These are phyloP conservation scores for Vulpes ferrilata DNA, from an alignment of 2,113 vertebrate genomes.

Conservation along the genomic window DNA sequence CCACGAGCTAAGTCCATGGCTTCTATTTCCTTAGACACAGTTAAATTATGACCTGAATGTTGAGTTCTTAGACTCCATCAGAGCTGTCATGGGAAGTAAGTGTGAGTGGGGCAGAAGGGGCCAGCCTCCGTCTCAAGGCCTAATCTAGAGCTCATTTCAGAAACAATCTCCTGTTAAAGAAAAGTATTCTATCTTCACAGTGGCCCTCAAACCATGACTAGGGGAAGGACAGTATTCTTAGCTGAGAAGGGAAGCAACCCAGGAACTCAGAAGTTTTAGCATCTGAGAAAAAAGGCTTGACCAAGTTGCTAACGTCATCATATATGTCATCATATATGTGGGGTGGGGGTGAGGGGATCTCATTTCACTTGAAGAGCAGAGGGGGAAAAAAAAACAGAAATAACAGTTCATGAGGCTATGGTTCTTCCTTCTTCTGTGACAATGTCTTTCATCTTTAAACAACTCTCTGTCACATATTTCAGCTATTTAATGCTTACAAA, in stretches of 20 bases:
- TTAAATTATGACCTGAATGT: neutral
- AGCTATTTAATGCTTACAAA: slow-evolving; percentile 1
- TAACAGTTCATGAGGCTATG: neutral
- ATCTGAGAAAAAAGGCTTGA: neutral
- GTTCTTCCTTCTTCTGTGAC: neutral
- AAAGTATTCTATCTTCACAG: neutral
- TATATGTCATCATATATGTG: neutral
- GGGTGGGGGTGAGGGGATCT: neutral
- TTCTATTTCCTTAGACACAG: neutral
- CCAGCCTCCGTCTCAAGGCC: neutral
- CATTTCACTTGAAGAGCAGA: neutral
- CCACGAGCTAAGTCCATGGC: neutral
- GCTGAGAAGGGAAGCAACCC: neutral
- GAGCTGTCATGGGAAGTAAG: neutral
- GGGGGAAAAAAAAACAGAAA: neutral
- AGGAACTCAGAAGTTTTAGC: neutral
- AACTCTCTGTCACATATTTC: neutral
- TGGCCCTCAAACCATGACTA: neutral
- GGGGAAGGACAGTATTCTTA: neutral
- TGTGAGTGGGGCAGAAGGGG: neutral
- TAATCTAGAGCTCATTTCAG: neutral
- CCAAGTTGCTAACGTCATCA: neutral
- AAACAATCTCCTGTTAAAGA: neutral
- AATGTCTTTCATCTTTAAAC: neutral
- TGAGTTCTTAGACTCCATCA: neutral